Conservation (phyloP, 2,113 vertebrate genomes). For the Rutilus rutilus region DNA sequence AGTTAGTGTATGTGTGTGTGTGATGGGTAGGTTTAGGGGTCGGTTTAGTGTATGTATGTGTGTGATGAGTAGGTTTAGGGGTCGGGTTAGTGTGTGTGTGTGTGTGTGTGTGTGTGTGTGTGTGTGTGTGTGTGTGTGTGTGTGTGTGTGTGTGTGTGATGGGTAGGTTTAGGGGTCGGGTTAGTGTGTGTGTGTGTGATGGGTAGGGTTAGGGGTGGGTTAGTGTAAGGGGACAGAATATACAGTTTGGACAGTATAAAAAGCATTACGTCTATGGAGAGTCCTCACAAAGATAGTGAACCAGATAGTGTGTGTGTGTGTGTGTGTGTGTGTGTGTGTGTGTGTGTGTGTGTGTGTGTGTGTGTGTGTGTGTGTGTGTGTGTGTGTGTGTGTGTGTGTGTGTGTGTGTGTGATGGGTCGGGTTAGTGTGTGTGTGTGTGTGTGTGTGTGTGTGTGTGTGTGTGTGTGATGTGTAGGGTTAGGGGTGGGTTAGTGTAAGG, state of each 20-base stretch:
- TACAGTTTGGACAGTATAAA: too few relatives aligned
- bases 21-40: too few relatives aligned
- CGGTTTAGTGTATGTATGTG: neutral
- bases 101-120: slow-evolving; percentile 26
- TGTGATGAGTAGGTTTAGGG: too few relatives aligned
- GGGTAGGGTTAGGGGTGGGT: too few relatives aligned
- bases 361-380: slow-evolving; percentile 15
- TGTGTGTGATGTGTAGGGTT: too few relatives aligned
- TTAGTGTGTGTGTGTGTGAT: too few relatives aligned
- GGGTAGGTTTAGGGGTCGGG: too few relatives aligned
- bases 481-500: too few relatives aligned
- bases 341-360: slow-evolving; percentile 51
- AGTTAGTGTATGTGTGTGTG: slow-evolving; percentile 50
- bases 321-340: slow-evolving; percentile 23
- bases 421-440: slow-evolving; percentile 42
- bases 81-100: slow-evolving; percentile 50
- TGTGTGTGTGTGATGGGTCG: slow-evolving; percentile 46
- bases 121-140: slow-evolving; percentile 46
- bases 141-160: too few relatives aligned
- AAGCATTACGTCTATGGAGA: too few relatives aligned
- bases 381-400: slow-evolving; percentile 37
- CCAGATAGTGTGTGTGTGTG: slow-evolving; percentile 41
- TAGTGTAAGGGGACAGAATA: too few relatives aligned
- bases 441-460: slow-evolving; percentile 44
- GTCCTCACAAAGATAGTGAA: too few relatives aligned